These are phyloP conservation scores for Trachymyrmex septentrionalis DNA, from an alignment of 1,140 invertebrate genomes.

Conservation along the genomic window DNA sequence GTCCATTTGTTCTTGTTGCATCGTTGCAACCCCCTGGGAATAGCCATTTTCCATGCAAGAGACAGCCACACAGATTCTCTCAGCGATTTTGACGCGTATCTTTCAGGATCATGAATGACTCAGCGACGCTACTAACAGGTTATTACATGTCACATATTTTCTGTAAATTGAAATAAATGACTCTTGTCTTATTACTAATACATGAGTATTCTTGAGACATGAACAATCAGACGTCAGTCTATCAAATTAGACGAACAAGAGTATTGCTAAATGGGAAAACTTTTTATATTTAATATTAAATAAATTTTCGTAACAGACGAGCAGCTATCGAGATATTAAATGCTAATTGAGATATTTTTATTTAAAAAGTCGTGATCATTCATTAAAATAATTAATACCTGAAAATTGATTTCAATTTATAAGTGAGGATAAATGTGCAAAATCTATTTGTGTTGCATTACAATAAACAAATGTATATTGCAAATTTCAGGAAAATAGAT, in stretches of 20 bases:
- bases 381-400: background rate
- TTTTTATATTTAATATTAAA: background rate
- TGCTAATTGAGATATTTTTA: background rate
- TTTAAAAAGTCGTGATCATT: background rate
- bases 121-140: slow-evolving; percentile 18
- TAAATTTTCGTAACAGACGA: background rate
- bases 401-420: slow-evolving; percentile 11
- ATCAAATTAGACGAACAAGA: background rate
- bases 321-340: background rate
- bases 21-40: background rate
- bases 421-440: background rate
- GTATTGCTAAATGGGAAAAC: background rate
- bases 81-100: slow-evolving; percentile 28
- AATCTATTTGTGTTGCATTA: background rate
- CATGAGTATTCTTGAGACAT: background rate
- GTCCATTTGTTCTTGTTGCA: slow-evolving; percentile 39
- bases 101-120: background rate
- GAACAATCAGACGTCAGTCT: background rate
- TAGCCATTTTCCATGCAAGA: background rate
- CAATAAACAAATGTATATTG: background rate
- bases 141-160: background rate
- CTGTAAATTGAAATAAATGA: slow-evolving; percentile 28
- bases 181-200: no score
- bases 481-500: background rate
- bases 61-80: slow-evolving; percentile 20